A percentile compares a stretch with the other conserved stretches of the same genome.
These are phyloP conservation scores for Limanda limanda DNA, from an alignment of 2,113 vertebrate genomes.

Conservation along the genomic window DNA sequence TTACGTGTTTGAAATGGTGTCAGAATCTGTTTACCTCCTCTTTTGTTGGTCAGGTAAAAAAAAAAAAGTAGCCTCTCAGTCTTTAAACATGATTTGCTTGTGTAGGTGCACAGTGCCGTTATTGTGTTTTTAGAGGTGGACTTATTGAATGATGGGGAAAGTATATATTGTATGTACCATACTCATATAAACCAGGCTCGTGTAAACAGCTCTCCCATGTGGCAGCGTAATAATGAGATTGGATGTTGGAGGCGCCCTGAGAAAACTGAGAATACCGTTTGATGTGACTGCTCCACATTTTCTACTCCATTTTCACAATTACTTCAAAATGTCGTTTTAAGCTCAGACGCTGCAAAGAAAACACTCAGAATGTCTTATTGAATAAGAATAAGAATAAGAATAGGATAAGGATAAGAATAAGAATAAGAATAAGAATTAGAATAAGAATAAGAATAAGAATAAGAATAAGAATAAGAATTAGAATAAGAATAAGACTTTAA, in stretches of 20 bases:
- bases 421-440: background rate
- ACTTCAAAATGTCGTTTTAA: background rate
- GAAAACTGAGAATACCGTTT: background rate
- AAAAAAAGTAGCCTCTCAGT: background rate
- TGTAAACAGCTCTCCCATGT: slow-evolving; percentile 37
- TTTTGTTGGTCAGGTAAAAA: background rate
- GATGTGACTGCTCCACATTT: background rate
- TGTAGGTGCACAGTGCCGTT: background rate
- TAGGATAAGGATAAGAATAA: background rate
- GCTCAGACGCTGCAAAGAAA: background rate
- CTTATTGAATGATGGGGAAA: background rate
- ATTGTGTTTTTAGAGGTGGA: background rate
- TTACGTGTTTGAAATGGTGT: slow-evolving; percentile 39
- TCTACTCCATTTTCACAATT: background rate
- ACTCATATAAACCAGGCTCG: background rate
- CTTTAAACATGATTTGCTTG: slow-evolving; percentile 15
- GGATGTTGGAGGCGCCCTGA: background rate
- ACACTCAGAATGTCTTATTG: background rate
- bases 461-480: background rate
- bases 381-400: too few species aligned
- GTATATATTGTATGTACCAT: background rate
- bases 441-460: background rate
- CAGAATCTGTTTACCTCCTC: slow-evolving; percentile 38
- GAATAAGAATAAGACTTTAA: background rate
- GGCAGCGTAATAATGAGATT: slow-evolving; percentile 5